Evolutionary conservation across 2,797 vertebrate genomes (phyloP).

Genomic region (Phataginus tetradactyla): DNA sequence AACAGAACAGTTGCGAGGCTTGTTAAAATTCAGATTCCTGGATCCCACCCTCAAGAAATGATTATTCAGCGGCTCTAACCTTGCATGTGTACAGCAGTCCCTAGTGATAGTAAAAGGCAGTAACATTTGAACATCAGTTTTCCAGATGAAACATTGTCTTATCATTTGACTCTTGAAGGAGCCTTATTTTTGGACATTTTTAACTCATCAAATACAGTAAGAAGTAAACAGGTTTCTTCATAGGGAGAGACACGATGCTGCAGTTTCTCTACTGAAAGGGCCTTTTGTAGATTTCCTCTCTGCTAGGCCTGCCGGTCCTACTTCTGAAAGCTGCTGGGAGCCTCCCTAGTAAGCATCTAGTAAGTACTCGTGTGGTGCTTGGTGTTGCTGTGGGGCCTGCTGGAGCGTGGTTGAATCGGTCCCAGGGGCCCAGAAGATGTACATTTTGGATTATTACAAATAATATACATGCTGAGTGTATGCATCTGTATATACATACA

Average conservation of each 20-base stretch:
- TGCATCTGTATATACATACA: background rate
- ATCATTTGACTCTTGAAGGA: background rate
- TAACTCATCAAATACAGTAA: constrained; percentile 5
- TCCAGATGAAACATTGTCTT: background rate
- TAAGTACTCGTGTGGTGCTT: constrained; percentile 37
- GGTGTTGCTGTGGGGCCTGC: constrained; percentile 1
- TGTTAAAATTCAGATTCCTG: constrained; percentile 54
- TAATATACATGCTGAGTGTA: background rate
- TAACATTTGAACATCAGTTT: constrained; percentile 38
- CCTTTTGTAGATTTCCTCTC: background rate
- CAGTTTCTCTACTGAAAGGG: background rate
- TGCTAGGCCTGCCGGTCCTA: background rate
- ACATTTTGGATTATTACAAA: constrained; percentile 62
- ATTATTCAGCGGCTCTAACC: background rate
- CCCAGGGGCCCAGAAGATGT: constrained; percentile 13
- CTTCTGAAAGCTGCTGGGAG: constrained; percentile 43
- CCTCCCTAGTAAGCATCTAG: background rate
- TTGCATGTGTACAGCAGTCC: background rate
- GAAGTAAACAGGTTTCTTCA: background rate
- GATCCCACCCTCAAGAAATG: constrained; percentile 5
- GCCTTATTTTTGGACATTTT: background rate
- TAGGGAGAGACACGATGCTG: background rate
- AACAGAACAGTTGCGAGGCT: constrained; percentile 6
- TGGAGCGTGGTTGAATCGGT: constrained; percentile 40
- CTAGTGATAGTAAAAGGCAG: background rate